Evolutionary conservation across 2,888 invertebrate genomes (phyloP), one percentile per base, ranked within the genome.

Genomic region (Mechanitis messenoides): DNA sequence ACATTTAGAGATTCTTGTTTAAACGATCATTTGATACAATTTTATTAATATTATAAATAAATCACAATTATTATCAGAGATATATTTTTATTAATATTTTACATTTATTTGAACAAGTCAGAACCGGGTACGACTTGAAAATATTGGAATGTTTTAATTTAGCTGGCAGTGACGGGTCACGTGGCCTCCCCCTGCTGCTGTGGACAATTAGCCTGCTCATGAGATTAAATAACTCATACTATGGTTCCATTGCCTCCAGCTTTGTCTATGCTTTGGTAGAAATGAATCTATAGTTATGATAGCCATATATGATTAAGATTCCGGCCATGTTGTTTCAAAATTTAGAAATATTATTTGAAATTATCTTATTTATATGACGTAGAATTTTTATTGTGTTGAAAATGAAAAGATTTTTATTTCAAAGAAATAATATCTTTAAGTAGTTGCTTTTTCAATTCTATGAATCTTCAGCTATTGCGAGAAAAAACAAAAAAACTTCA

Each of bases 61-160:
- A 47, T 47, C 47, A 20, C 20, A 20, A 20, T 20, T 20, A 1
- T 20, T 20, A 20, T 20, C 20, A 20, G 20, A 20, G 20, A 20
- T 20, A 46, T n/a, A 46, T n/a, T 1, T 46, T 1, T 46, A n/a
- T 46, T n/a, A n/a, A 31, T 50, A 35, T 9, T 2, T 58, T 53
- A 38, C 53, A 58, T 71, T 20, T 70, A 69, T 60, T 64, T 59
- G 35, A 55, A 63, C 55, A 61, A 56, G 60, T 54, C 59, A 45
- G 33, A 58, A 54, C 63, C 56, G 57, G 69, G 63, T 63, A 70
- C 69, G 69, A 72, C 71, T 70, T 72, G 72, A 72, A 72, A 87
- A 87, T 87, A 87, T 83, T 82, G 85, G 87, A 87, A 89, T 89
- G 87, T 87, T 90, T 89, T 90, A 90, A 90, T 90, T 90, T 89